phyloP scores from a whole-genome alignment of 2,113 vertebrate species.

The Tympanuchus pallidicinctus region DNA sequence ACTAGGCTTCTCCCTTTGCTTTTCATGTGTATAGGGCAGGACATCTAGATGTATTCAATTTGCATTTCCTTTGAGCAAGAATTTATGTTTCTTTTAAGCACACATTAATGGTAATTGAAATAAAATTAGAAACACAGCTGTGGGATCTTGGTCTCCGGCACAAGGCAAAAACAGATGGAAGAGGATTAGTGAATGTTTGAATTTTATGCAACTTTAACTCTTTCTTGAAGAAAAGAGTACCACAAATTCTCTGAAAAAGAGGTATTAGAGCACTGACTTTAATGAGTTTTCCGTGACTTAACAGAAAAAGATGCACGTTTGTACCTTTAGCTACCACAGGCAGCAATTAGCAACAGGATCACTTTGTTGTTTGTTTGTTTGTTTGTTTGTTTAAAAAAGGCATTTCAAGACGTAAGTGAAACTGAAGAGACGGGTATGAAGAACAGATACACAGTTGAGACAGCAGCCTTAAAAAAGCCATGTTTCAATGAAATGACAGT shows the following conservation, averaged over 20 bases:
- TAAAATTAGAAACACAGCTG: constrained; percentile 21
- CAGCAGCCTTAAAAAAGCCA: neutral
- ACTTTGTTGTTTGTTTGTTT: neutral
- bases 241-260: neutral
- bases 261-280: neutral
- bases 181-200: neutral
- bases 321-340: neutral
- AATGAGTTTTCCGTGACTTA: neutral
- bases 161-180: neutral
- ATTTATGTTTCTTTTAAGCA: neutral
- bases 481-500: neutral
- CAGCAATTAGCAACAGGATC: neutral
- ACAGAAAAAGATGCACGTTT: neutral
- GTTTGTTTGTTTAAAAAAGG: neutral
- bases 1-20: neutral
- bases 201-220: neutral
- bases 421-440: neutral
- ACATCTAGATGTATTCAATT: neutral
- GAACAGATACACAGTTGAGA: neutral
- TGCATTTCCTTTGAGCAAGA: neutral
- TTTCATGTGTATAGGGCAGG: neutral
- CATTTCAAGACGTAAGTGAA: neutral
- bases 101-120: neutral
- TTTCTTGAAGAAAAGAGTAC: neutral
- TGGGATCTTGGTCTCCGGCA: neutral